These are phyloP conservation scores for Rhagonycha fulva DNA, from an alignment of 2,888 invertebrate genomes.

Conservation along the genomic window DNA sequence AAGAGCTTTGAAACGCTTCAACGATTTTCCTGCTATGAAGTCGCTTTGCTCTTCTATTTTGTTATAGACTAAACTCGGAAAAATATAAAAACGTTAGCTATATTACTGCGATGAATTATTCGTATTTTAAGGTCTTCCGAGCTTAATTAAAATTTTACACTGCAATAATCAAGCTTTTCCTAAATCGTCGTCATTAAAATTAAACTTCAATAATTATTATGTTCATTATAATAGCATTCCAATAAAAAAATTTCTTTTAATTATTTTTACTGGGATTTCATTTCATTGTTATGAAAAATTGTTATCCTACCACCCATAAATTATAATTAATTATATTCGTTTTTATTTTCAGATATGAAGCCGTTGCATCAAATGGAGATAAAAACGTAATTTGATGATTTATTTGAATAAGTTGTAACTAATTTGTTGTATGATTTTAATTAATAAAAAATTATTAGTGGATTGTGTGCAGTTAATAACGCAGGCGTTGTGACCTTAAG, in stretches of 20 bases:
- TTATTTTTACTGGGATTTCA: not conserved
- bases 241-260: not conserved
- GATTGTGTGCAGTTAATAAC: conserved; percentile 2
- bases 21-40: not conserved
- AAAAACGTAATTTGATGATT: not conserved
- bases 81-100: not conserved
- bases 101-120: not conserved
- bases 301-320: not conserved
- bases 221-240: not conserved
- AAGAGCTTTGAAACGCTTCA: not conserved
- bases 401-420: not conserved
- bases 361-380: not conserved
- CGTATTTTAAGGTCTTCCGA: not conserved
- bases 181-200: not conserved
- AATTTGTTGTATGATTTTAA: not conserved
- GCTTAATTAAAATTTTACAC: not conserved
- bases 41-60: not conserved
- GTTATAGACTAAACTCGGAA: not conserved
- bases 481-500: conserved; percentile 35
- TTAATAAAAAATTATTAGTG: not conserved
- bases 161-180: not conserved
- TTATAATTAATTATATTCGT: not conserved
- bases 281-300: not conserved
- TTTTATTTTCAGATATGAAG: not conserved
- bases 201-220: not conserved